Percentiles rank a stretch among this genome's conserved stretches.
Conservation (phyloP, 2,888 invertebrate genomes). For the Thecophora atra region DNA sequence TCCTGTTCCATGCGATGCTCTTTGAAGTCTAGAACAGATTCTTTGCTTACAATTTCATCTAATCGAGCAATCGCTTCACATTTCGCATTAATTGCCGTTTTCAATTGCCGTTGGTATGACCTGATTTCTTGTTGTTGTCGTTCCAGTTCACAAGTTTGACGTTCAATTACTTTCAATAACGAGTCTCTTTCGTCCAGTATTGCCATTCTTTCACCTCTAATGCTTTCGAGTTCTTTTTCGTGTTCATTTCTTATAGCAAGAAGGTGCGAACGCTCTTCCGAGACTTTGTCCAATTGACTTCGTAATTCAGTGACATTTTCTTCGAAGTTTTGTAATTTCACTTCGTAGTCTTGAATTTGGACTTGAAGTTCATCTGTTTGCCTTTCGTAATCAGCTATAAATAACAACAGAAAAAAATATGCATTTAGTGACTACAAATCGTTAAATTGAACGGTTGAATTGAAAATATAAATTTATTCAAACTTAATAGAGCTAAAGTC, state of each 20-base stretch:
- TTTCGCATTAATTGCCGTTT: constrained; percentile 80
- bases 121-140: constrained; percentile 76
- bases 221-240: constrained; percentile 74
- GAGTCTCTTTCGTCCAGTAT: constrained; percentile 81
- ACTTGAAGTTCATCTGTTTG: constrained; percentile 68
- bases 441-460: background rate
- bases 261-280: constrained; percentile 73
- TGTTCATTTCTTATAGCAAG: constrained; percentile 72
- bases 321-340: constrained; percentile 72
- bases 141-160: constrained; percentile 78
- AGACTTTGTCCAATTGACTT: constrained; percentile 72
- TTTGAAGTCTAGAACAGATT: constrained; percentile 80
- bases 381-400: constrained; percentile 54
- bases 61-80: constrained; percentile 83
- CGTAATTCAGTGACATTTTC: constrained; percentile 74
- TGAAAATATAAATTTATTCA: background rate
- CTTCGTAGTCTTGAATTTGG: constrained; percentile 73
- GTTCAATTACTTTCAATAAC: constrained; percentile 75
- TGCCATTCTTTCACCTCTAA: constrained; percentile 76
- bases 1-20: constrained; percentile 89
- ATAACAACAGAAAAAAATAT: background rate
- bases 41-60: constrained; percentile 84
- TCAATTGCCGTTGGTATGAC: constrained; percentile 77
- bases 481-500: background rate
- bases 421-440: background rate